Evolutionary conservation across 2,113 vertebrate genomes (phyloP), one percentile per base, ranked within the genome.

Genomic region (Cottus gobio): DNA sequence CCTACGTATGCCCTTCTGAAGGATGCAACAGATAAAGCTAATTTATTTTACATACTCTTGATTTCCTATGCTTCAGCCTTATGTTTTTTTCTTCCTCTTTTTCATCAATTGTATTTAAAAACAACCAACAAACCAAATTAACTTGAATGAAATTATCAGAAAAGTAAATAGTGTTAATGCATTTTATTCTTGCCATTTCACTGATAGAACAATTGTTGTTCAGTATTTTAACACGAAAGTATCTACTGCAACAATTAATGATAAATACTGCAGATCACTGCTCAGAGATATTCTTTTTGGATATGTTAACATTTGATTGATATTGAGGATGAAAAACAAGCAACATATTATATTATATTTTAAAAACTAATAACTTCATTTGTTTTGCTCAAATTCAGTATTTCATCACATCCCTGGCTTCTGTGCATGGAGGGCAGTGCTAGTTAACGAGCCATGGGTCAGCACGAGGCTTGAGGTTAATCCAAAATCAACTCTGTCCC

Each of bases 401-500:
- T 58, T 73, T 85, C 48, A 63, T 74, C 42, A 74, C 48, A 61
- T 70, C 30, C 30, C 22, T 76, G 18, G 31, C 50, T 52, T 68
- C 56, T 58, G n/a, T 30, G 48, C 48, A 30, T 42, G 57, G 50
- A 42, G 77, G 58, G 37, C 65, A 52, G 52, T 48, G 60, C 36
- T 63, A 39, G 61, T 72, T 77, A 72, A 62, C 52, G 73, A 66
- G 83, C 39, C 48, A 52, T 16, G 3, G 8, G 82, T 80, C 82
- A 71, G 44, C 42, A 8, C 26, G 26, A 42, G 56, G 70, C 80
- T 76, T 73, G 84, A 79, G 77, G 42, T 79, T 36, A 75, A 75
- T 84, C 72, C 77, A 77, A 71, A 79, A 71, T 73, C 26, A 34
- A 67, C 79, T 85, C 71, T 70, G 52, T 60, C 60, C 37, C 37